Conservation (phyloP, 2,888 invertebrate species). For the Acrocyrtus sp. region DNA sequence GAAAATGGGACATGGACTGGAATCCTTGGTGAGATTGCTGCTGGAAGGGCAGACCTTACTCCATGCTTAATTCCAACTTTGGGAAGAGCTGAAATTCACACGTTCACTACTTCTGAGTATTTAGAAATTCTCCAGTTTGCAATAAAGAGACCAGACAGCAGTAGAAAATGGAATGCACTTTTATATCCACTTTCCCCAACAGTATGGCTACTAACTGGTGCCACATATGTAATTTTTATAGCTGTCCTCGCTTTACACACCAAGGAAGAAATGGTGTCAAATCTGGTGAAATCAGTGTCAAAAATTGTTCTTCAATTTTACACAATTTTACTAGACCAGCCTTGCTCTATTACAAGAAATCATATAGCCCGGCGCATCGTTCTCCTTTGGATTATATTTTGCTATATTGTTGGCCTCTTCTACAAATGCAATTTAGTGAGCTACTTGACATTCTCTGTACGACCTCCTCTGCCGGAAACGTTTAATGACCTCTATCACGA, state of each 20-base stretch:
- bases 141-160: not conserved
- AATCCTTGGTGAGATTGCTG: constrained; percentile 6
- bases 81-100: not conserved
- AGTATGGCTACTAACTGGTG: constrained; percentile 1
- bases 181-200: not conserved
- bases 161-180: constrained; percentile 9
- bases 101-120: not conserved
- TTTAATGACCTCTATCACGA: constrained; percentile 14
- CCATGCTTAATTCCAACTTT: not conserved
- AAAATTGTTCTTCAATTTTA: not conserved
- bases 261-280: not conserved
- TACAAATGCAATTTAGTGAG: constrained; percentile 36
- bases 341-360: not conserved
- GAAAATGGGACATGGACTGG: constrained; percentile 28
- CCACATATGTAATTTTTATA: constrained; percentile 1
- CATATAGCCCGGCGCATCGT: not conserved
- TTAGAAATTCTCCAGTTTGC: not conserved
- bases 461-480: constrained; percentile 13
- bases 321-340: constrained; percentile 7
- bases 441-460: constrained; percentile 25
- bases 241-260: not conserved
- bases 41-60: constrained; percentile 7
- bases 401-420: constrained; percentile 30
- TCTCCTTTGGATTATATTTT: constrained; percentile 12
- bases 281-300: not conserved